Evolutionary conservation across 2,888 invertebrate genomes (phyloP).

Genomic region (Euzophera pinguis): DNA sequence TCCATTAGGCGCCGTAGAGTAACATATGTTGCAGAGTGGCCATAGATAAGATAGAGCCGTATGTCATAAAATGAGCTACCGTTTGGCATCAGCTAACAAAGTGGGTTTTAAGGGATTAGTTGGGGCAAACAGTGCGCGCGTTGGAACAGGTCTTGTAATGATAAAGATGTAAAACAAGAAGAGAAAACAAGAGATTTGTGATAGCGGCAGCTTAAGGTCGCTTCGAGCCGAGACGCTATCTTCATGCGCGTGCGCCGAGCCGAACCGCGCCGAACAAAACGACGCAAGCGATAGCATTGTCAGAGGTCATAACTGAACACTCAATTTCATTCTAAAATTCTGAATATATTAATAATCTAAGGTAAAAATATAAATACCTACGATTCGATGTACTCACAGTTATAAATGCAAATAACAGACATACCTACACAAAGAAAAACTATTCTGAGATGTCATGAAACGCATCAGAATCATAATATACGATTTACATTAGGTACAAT

Average conservation of each 20-base stretch:
- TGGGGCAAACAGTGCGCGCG: slow-evolving; percentile 56
- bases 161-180: slow-evolving; percentile 66
- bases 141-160: slow-evolving; percentile 47
- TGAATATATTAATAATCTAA: too few relatives aligned
- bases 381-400: too few relatives aligned
- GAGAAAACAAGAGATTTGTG: slow-evolving; percentile 56
- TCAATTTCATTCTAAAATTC: background rate
- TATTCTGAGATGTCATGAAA: too few relatives aligned
- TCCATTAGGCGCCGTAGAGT: slow-evolving; percentile 64
- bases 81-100: slow-evolving; percentile 69
- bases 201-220: slow-evolving; percentile 44
- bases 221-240: slow-evolving; percentile 27
- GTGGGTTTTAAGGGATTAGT: slow-evolving; percentile 63
- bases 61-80: slow-evolving; percentile 74
- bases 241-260: slow-evolving; percentile 25
- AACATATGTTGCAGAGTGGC: slow-evolving; percentile 74
- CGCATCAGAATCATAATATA: too few relatives aligned
- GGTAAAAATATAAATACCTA: too few relatives aligned
- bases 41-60: slow-evolving; percentile 77
- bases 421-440: too few relatives aligned
- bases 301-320: background rate
- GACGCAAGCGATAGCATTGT: slow-evolving; percentile 3
- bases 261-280: slow-evolving; percentile 17
- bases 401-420: too few relatives aligned
- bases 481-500: too few relatives aligned